phyloP scores from a whole-genome alignment of 2,888 invertebrate species.

The Spodoptera exigua region DNA sequence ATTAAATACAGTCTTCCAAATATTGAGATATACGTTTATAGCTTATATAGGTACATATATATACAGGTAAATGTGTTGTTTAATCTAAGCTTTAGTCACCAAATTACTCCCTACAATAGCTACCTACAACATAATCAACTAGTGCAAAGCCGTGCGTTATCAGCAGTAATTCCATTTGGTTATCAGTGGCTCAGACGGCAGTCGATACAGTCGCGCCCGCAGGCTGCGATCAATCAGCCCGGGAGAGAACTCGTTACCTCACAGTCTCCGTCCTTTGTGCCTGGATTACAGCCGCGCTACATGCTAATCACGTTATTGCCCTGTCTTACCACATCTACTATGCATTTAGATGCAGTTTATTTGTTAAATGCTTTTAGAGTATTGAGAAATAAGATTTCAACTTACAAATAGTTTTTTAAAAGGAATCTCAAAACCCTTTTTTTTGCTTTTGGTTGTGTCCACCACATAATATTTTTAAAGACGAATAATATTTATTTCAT shows the following conservation, averaged over 20 bases:
- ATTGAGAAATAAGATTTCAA: too few species aligned
- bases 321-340: not conserved
- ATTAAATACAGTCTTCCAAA: too few species aligned
- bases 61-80: too few species aligned
- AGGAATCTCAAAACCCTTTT: too few species aligned
- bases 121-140: not conserved
- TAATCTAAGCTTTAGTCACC: too few species aligned
- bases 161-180: conserved; percentile 1
- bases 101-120: too few species aligned
- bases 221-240: conserved; percentile 55
- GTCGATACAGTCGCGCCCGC: conserved; percentile 39
- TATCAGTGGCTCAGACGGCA: conserved; percentile 3
- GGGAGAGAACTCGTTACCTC: conserved; percentile 3
- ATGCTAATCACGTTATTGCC: conserved; percentile 39
- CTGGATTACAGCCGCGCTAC: conserved; percentile 37
- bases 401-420: too few species aligned
- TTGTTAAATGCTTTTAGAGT: not conserved
- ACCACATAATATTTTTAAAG: too few species aligned
- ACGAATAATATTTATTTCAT: too few species aligned
- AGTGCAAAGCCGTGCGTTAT: not conserved
- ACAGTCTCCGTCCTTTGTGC: conserved; percentile 34
- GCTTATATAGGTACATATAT: too few species aligned
- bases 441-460: too few species aligned
- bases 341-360: not conserved
- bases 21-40: too few species aligned